Base-by-base conservation (phyloP, 2,888 invertebrate genomes). In the Cantharis rustica region DNA sequence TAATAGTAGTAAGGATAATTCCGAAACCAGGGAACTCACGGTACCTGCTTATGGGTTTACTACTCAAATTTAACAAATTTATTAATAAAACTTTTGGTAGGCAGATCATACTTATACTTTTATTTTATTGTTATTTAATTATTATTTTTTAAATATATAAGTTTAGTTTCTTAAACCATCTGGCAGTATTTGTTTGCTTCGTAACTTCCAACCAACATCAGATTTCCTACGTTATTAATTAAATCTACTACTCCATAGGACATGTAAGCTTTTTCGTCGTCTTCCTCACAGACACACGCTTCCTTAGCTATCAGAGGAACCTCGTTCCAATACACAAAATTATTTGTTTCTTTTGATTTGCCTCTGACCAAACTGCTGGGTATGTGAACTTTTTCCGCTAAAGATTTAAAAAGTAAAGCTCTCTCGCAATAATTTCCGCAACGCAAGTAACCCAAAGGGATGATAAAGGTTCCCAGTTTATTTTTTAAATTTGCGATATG, bases 361-460 rank as follows among this genome's bases (percentile, higher is more conserved):
- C 84, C 84, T 61, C 89, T 87, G 3, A 89, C 88, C 16, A 91
- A 82, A 3, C 89, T 87, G 47, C 88, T 87, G 0, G 90, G 90
- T 26, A 91, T 85, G 13, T 87, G 86, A 73, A 90, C 86, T 79
- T 87, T 85, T 80, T 91, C 91, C 1, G 90, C 90, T n/a, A 91
- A 83, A 1, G 89, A 89, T 85, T 90, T 90, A 83, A 90, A 91
- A 1, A 91, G 86, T 16, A 91, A 78, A 0, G 91, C 89, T 74
- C 90, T 85, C 79, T 91, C 90, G 73, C 90, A 87, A 78, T 88
- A 87, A n/a, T 88, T 88, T 3, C 90, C 91, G 16, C 89, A 84
- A 63, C 89, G 86, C 61, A 91, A 77, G 81, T 85, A 87, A 0
- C 90, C 90, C 10, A 91, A 83, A 0, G 90, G 90, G 64, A 90